A percentile compares a stretch with the other conserved stretches of the same genome.
These are phyloP conservation scores for Julus scandinavius DNA, from an alignment of 2,888 invertebrate species.

Conservation along the genomic window DNA sequence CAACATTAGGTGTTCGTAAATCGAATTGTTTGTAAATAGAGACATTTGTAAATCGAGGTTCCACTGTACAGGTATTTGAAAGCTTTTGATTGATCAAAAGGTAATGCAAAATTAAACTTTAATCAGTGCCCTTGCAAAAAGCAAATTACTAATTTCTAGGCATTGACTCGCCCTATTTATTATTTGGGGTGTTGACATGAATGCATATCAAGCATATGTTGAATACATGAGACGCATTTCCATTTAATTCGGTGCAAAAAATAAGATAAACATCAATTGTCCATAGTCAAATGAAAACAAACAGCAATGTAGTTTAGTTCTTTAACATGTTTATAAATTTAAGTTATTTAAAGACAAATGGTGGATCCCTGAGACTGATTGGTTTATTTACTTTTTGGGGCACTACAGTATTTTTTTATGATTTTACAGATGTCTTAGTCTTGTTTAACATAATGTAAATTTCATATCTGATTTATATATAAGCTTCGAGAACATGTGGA, in stretches of 20 bases:
- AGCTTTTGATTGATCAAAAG: not conserved
- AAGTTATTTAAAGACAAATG: not conserved
- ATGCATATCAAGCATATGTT: not conserved
- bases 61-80: not conserved
- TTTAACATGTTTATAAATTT: not conserved
- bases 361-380: not conserved
- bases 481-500: not conserved
- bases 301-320: not conserved
- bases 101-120: not conserved
- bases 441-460: not conserved
- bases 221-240: not conserved
- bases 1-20: too few relatives aligned
- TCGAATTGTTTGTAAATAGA: too few relatives aligned
- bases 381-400: not conserved
- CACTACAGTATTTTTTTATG: not conserved
- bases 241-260: not conserved
- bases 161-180: not conserved
- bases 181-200: not conserved
- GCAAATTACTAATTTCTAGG: not conserved
- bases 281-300: not conserved
- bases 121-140: not conserved
- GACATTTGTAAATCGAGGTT: too few relatives aligned
- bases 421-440: not conserved
- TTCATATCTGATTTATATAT: not conserved
- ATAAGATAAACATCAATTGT: not conserved